A percentile compares a stretch with the other conserved stretches of the same genome.
These are phyloP conservation scores for Megaceryle torquata DNA, from an alignment of 2,113 vertebrate genomes.

Conservation along the genomic window DNA sequence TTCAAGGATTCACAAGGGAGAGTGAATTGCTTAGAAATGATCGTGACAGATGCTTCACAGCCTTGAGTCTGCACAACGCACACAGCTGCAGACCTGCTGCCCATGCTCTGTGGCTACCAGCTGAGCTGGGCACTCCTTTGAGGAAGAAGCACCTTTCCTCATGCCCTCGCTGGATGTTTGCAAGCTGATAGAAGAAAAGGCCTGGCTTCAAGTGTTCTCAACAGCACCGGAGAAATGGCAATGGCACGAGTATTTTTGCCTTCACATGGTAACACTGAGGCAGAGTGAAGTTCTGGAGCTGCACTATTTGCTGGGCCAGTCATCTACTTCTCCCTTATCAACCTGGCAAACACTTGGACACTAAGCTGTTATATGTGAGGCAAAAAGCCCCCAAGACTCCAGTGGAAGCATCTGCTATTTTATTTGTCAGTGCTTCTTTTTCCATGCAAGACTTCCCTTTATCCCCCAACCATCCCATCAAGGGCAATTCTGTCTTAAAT, in stretches of 20 bases:
- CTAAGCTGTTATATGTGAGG: neutral
- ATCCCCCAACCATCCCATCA: neutral
- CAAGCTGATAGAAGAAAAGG: neutral
- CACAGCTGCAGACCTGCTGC: neutral
- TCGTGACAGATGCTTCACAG: neutral
- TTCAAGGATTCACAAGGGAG: neutral
- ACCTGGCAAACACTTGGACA: neutral
- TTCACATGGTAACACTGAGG: neutral
- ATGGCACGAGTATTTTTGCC: neutral
- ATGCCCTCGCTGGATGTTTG: neutral
- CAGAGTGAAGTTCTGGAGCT: neutral
- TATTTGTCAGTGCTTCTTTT: neutral
- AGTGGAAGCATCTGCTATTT: neutral
- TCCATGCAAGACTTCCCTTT: neutral
- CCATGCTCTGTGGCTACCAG: neutral
- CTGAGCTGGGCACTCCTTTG: neutral
- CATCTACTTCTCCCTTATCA: neutral
- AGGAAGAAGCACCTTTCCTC: neutral
- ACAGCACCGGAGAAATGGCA: neutral
- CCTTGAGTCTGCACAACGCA: rapidly evolving
- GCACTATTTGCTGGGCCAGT: neutral
- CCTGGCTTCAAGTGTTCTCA: neutral
- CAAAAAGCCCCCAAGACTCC: neutral
- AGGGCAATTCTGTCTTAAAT: neutral
- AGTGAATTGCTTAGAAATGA: neutral